Evolutionary conservation across 2,113 vertebrate genomes (phyloP).

Genomic region (Microcebus jonahi): DNA sequence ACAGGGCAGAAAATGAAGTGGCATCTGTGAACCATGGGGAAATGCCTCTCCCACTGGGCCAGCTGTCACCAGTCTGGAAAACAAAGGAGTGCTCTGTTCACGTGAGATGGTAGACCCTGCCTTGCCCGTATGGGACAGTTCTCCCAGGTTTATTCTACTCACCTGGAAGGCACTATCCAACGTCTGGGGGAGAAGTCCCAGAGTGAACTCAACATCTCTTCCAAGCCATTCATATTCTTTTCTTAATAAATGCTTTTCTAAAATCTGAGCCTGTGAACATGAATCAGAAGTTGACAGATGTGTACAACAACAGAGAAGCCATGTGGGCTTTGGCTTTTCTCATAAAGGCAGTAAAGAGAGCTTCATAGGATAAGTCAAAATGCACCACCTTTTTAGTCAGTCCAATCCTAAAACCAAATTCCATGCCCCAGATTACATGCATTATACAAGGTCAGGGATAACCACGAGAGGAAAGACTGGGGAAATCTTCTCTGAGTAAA

Average conservation of each 20-base stretch:
- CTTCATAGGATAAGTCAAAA: neutral
- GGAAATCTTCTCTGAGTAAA: neutral
- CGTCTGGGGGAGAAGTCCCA: neutral
- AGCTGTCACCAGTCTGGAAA: neutral
- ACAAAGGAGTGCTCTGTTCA: neutral
- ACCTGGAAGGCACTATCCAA: neutral
- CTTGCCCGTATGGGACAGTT: neutral
- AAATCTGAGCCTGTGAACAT: neutral
- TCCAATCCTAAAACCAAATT: neutral
- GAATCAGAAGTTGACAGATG: neutral
- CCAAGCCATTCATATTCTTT: neutral
- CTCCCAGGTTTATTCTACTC: neutral
- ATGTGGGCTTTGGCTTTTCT: neutral
- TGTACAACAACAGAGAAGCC: neutral
- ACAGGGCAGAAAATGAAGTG: neutral
- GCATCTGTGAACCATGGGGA: neutral
- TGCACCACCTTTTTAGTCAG: neutral
- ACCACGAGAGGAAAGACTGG: neutral
- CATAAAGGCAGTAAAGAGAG: neutral
- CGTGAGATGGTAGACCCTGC: neutral
- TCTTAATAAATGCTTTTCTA: neutral
- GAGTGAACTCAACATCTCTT: neutral
- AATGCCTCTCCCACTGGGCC: neutral
- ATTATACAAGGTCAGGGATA: neutral
- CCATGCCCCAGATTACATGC: neutral